Percentiles rank a stretch among this genome's conserved stretches.
phyloP scores from a whole-genome alignment of 2,113 vertebrate species.

The Hydrolagus affinis region DNA sequence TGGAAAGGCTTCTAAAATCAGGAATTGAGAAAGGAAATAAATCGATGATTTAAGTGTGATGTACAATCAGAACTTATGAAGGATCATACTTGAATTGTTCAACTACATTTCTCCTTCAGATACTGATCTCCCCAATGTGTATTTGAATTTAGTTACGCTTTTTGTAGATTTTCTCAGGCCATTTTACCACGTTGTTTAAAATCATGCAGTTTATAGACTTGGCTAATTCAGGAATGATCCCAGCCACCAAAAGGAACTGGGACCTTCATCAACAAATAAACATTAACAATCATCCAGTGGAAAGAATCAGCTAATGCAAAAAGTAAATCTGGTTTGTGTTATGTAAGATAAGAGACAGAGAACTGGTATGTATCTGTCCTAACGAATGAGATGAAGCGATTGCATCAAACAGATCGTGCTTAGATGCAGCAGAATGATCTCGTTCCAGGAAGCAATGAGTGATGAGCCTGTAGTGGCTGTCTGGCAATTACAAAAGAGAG shows the following conservation, averaged over 20 bases:
- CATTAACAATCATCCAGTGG: background rate
- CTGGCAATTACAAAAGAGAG: background rate
- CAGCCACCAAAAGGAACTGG: background rate
- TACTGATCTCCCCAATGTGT: too few relatives aligned
- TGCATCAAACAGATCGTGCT: background rate
- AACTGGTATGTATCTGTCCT: background rate
- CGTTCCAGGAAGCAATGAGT: constrained; percentile 1
- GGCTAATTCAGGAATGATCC: background rate
- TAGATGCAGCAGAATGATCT: constrained; percentile 11
- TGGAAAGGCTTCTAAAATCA: too few relatives aligned
- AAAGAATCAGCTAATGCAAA: background rate
- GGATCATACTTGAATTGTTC: too few relatives aligned
- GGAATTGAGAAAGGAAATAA: too few relatives aligned
- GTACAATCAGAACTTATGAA: too few relatives aligned
- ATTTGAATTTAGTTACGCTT: too few relatives aligned
- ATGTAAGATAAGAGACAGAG: background rate
- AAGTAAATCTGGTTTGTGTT: background rate
- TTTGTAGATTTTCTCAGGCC: too few relatives aligned
- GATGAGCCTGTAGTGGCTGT: constrained; percentile 6
- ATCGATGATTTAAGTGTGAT: too few relatives aligned
- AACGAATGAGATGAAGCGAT: constrained; percentile 6
- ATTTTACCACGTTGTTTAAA: too few relatives aligned
- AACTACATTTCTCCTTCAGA: too few relatives aligned
- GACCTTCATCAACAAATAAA: background rate
- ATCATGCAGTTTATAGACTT: background rate